These are phyloP conservation scores for Botia kubotai DNA, from an alignment of 2,797 vertebrate genomes.

Conservation along the genomic window DNA sequence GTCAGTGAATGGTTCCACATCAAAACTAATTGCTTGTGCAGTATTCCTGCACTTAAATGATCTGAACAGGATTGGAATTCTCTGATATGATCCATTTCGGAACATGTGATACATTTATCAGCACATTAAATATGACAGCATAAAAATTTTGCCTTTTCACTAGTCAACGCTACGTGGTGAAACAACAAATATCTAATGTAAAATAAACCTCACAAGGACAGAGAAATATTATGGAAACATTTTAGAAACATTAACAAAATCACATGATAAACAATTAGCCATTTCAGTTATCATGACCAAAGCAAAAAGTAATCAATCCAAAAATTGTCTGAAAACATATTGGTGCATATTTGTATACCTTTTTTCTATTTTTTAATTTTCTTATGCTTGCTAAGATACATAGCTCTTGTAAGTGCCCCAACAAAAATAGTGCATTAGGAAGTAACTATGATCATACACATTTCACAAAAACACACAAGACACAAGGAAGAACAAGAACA, in stretches of 20 bases:
- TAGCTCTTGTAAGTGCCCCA: constrained; percentile 77
- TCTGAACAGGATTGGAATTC: constrained; percentile 38
- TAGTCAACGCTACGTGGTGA: constrained; percentile 1
- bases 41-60: constrained; percentile 41
- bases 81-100: constrained; percentile 27
- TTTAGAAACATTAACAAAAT: constrained; percentile 72
- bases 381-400: constrained; percentile 71
- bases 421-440: constrained; percentile 83
- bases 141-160: neutral
- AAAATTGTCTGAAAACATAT: constrained; percentile 60
- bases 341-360: constrained; percentile 69
- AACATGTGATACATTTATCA: constrained; percentile 54
- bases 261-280: constrained; percentile 68
- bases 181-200: constrained; percentile 12
- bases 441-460: constrained; percentile 79
- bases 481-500: constrained; percentile 74
- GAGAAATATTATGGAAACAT: constrained; percentile 60
- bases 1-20: constrained; percentile 59
- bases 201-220: constrained; percentile 50
- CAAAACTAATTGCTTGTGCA: constrained; percentile 14
- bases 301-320: constrained; percentile 48
- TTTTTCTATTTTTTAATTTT: constrained; percentile 59
- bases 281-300: constrained; percentile 55
- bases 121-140: constrained; percentile 9
- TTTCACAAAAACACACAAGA: constrained; percentile 82